Evolutionary conservation across 37 sponge, comb jelly and placozoan genomes (phyloP).

Genomic region (Oopsacas minuta): DNA sequence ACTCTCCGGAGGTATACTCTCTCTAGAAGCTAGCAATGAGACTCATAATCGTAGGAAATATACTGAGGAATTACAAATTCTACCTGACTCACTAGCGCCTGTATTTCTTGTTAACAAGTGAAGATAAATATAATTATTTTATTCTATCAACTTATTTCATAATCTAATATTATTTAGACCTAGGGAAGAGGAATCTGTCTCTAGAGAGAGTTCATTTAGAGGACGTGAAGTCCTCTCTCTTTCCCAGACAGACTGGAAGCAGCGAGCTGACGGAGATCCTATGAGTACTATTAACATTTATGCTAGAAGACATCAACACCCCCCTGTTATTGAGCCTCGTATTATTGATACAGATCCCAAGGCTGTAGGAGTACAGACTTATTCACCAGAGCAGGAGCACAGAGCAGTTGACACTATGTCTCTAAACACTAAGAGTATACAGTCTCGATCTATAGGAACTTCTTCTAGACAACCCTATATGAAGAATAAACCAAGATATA

Average conservation of each 20-base stretch:
- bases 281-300: slow-evolving; percentile 15
- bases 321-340: neutral
- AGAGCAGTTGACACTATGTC: neutral
- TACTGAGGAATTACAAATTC: neutral
- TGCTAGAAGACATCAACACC: neutral
- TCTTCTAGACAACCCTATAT: neutral
- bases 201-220: neutral
- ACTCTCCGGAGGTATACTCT: no score
- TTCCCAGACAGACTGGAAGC: neutral
- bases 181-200: neutral
- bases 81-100: neutral
- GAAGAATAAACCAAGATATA: neutral
- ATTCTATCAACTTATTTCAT: neutral
- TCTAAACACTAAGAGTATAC: neutral
- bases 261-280: neutral
- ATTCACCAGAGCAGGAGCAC: neutral
- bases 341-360: neutral
- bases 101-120: neutral
- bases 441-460: neutral
- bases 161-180: no score
- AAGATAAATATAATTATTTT: neutral
- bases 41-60: neutral
- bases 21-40: neutral
- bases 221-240: neutral
- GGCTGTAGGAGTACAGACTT: neutral